These are phyloP conservation scores for Mythimna vitellina DNA, from an alignment of 2,888 invertebrate species.

Conservation along the genomic window DNA sequence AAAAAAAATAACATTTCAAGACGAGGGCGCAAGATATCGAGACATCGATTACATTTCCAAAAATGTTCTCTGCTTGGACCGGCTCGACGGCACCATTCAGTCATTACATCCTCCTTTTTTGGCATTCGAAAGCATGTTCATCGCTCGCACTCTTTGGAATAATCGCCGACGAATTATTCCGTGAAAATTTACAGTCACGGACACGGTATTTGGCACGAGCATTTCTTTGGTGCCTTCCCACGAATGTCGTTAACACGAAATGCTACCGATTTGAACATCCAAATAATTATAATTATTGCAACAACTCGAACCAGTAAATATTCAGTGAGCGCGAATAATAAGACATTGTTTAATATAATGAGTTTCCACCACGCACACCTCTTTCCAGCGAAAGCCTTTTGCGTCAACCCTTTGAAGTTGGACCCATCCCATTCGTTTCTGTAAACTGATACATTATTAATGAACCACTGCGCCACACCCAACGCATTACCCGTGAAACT, in stretches of 20 bases:
- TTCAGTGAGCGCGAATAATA: slow-evolving; percentile 55
- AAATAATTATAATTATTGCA: slow-evolving; percentile 59
- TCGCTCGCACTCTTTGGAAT: slow-evolving; percentile 63
- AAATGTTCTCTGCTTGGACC: slow-evolving; percentile 52
- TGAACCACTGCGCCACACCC: slow-evolving; percentile 66
- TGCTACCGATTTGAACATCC: slow-evolving; percentile 60
- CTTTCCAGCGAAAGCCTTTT: slow-evolving; percentile 58
- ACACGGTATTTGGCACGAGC: slow-evolving; percentile 69
- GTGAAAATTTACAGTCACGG: slow-evolving; percentile 72
- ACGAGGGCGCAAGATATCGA: slow-evolving; percentile 52
- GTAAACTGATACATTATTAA: slow-evolving; percentile 72
- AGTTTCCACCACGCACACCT: slow-evolving; percentile 55
- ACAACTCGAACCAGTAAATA: slow-evolving; percentile 43
- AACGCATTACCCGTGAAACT: slow-evolving; percentile 58
- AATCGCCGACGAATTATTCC: slow-evolving; percentile 68
- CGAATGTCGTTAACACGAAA: slow-evolving; percentile 67
- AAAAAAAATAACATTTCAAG: slow-evolving; percentile 46
- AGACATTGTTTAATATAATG: slow-evolving; percentile 59
- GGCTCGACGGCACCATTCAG: slow-evolving; percentile 63
- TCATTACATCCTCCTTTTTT: slow-evolving; percentile 72
- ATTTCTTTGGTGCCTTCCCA: slow-evolving; percentile 66
- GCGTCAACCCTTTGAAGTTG: slow-evolving; percentile 59
- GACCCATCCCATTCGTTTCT: slow-evolving; percentile 55
- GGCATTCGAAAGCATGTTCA: slow-evolving; percentile 72
- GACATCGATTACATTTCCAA: slow-evolving; percentile 59